Evolutionary conservation across 2,888 invertebrate genomes (phyloP), one percentile per base, ranked within the genome.

Genomic region (Apodemia duryi): DNA sequence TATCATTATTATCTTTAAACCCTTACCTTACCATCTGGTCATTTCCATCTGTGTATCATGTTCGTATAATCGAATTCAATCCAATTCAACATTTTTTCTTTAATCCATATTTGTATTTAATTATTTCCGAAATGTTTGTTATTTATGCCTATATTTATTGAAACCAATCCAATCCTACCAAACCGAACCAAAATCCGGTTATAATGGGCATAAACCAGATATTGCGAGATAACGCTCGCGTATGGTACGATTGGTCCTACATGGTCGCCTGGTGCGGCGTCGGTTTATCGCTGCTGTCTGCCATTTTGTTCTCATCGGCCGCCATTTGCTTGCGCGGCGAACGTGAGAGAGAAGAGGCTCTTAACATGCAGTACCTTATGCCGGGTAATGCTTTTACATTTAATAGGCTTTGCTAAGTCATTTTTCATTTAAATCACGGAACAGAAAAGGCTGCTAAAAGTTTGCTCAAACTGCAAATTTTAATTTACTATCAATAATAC

Each of bases 311-410:
- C 91, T 97, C 97, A 81, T 97, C 97, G 85, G 97, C 98, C 81
- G 98, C 98, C 85, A 96, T 98, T 92, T 98, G 98, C 93, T 95
- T 98, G 88, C 95, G 97, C 87, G 97, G 96, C 88, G 98, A 98
- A 93, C 94, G 97, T 84, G 97, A 97, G 92, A 95, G 96, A 88
- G 98, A 98, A 91, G 97, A 98, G 92, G 97, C 97, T 90, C 95
- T 98, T 93, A 98, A 98, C 94, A 97, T 98, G 96, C 98, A 98
- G 94, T 98, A 98, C 93, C 94, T 98, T 93, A 98, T 98, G 98
- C 98, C 98, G 93, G 97, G 97, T 97, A 95, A 85, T 77, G 66
- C 66, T 67, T 70, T 61, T 63, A 62, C 65, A 67, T 63, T 63
- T 43, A 60, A 38, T 43, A 43, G 62, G 38, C 29, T 61, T 57